A percentile compares a stretch with the other conserved stretches of the same genome.
These are phyloP conservation scores for Sphaerophoria rueppellii DNA, from an alignment of 2,888 invertebrate species.

Conservation along the genomic window DNA sequence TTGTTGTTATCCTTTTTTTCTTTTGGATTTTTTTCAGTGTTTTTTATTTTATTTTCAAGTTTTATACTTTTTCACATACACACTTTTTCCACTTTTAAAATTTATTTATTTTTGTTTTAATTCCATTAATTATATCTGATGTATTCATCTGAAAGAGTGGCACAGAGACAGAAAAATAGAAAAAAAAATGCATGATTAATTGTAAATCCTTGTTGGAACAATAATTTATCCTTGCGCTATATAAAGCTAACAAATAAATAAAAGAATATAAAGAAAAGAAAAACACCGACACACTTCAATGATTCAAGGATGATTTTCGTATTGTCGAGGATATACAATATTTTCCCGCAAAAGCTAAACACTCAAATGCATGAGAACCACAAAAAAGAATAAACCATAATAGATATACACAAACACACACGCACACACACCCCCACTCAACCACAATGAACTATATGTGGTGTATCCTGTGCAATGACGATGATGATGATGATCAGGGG, in stretches of 20 bases:
- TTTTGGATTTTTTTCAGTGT: slow-evolving; percentile 17
- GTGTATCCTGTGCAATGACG: slow-evolving; percentile 25
- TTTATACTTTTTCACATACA: slow-evolving; percentile 15
- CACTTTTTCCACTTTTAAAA: slow-evolving; percentile 12
- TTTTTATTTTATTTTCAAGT: slow-evolving; percentile 35
- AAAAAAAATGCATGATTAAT: slow-evolving; percentile 44
- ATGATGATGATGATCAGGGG: too few relatives aligned
- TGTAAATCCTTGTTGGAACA: slow-evolving; percentile 54
- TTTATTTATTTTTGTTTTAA: slow-evolving; percentile 45
- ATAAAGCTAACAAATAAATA: neutral
- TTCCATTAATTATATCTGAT: slow-evolving; percentile 59
- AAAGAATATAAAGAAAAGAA: slow-evolving; percentile 16
- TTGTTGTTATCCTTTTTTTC: slow-evolving; percentile 45
- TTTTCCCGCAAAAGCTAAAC: slow-evolving; percentile 64
- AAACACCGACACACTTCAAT: slow-evolving; percentile 64
- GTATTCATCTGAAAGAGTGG: slow-evolving; percentile 48
- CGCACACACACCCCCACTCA: neutral
- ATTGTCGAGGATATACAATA: slow-evolving; percentile 43
- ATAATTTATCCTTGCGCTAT: slow-evolving; percentile 49
- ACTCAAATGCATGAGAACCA: slow-evolving; percentile 54
- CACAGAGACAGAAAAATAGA: neutral
- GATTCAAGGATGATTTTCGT: slow-evolving; percentile 64
- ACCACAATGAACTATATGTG: slow-evolving; percentile 14
- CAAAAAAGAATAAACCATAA: slow-evolving; percentile 22
- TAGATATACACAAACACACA: slow-evolving; percentile 25